Percentiles rank a stretch among this genome's conserved stretches.
phyloP scores from a whole-genome alignment of 2,113 vertebrate species.

The Sigmodon hispidus region DNA sequence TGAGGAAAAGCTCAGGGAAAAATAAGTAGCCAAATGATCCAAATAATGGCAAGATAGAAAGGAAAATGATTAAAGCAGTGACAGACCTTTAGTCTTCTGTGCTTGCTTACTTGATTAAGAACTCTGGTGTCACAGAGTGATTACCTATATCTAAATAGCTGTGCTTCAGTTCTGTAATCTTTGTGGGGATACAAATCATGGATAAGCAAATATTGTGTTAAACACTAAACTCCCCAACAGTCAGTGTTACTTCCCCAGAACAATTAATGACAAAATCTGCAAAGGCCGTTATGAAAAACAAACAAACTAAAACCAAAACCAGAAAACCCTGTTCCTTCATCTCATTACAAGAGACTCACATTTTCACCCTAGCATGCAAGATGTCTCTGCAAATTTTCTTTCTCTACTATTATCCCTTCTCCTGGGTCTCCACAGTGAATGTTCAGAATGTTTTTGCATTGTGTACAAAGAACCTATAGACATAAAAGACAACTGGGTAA shows the following conservation, averaged over 20 bases:
- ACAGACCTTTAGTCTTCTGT: not conserved
- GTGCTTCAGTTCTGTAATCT: not conserved
- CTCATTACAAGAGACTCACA: not conserved
- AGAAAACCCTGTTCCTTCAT: not conserved
- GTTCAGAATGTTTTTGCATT: not conserved
- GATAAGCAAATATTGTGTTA: not conserved
- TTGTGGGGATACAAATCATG: not conserved
- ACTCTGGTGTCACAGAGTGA: not conserved
- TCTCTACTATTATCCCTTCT: not conserved
- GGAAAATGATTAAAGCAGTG: not conserved
- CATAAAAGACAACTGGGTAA: not conserved
- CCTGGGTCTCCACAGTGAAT: not conserved
- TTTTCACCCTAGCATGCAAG: not conserved
- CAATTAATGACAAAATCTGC: not conserved
- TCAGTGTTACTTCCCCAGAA: not conserved
- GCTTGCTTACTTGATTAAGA: not conserved
- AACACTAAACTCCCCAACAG: not conserved
- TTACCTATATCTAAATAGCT: too few species aligned
- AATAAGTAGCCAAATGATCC: not conserved
- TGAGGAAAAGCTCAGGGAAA: not conserved
- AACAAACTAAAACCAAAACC: too few species aligned
- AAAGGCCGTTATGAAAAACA: not conserved
- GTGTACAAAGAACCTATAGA: slow-evolving; percentile 26
- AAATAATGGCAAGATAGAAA: not conserved
- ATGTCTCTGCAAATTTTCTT: not conserved